Base-by-base conservation (phyloP, 2,797 vertebrate genomes). In the Alcedo atthis region DNA sequence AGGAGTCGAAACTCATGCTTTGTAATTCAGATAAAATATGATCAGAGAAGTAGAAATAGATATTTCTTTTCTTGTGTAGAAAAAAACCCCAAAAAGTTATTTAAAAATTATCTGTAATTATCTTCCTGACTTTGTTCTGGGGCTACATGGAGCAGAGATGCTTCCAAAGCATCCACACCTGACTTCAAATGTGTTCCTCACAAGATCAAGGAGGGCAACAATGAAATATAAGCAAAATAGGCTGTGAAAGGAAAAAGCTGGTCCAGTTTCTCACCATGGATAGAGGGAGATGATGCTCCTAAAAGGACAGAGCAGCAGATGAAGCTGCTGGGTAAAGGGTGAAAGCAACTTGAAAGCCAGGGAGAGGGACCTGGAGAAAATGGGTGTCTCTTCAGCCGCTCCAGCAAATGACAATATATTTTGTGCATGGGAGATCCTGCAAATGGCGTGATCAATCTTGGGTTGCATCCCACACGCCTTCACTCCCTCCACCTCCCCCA, bases 371-470 rank as follows among this genome's bases (percentile, higher is more conserved):
- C 40, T 12, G 48, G 53, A 54, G 28, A 51, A 63, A 75, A 42
- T 15, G 26, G 58, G 9, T 20, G 26, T 61, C 45, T 1, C 63
- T 78, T 43, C 57, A 66, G 25, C 62, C 57, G 20, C 25, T 53
- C 61, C 9, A 2, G 69, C 40, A 43, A 91, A 74, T 15, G 55
- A 55, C 91, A 92, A 82, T 45, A 64, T 37, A 80, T 94, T 93
- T 78, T 87, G 81, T 76, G 81, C 89, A 87, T 53, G 78, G 92
- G 66, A 89, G 91, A 87, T 75, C 74, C 67, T 82, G 91, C 93
- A 89, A 94, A 90, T 61, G 80, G 89, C 5, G 25, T 12, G 89
- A 96, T 97, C 95, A 66, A 96, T 96, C 95, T 96, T 48, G 81
- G 92, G 80, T 33, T 6, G 49, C 75, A 33, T 62, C 76, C 69